Base-by-base conservation (phyloP, 2,888 invertebrate species). In the Caenorhabditis angaria region DNA sequence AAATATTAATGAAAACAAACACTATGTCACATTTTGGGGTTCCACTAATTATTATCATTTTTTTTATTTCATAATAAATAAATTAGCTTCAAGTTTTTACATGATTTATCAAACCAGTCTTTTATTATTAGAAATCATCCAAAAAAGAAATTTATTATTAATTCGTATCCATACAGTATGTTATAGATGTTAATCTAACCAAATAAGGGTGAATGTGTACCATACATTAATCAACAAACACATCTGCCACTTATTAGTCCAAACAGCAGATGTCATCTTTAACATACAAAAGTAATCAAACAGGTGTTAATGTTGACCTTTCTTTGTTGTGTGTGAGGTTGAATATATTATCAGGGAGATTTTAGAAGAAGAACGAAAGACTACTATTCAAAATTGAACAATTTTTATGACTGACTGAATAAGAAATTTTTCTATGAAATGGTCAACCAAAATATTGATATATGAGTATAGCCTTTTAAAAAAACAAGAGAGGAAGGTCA, bases 301-400 rank as follows among this genome's bases (percentile, higher is more conserved):
- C 41, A 41, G 41, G 41, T 41, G 41, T 41, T 41, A 41, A 12
- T 41, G 41, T 41, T 41, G 41, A 41, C 41, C 41, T 41, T 41
- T 18, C 18, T 14, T 18, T 12, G 41, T 14, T 41, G 41, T 3
- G 8, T 41, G 41, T 12, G 32, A 41, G 3, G 18, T 41, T 14
- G 14, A 41, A 41, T 18, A 41, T 12, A 14, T 41, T 10, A 41
- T 41, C 18, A 41, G 14, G 10, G 14, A 18, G 41, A 14, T 41
- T 3, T 32, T 8, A 8, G 32, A 32, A 8, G 32, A 32, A 12
- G 32, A 12, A 32, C 32, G 12, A 8, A 32, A 32, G 32, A 32
- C 5, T 12, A 32, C 6, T 32, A 32, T 32, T n/a, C n/a, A n/a
- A n/a, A n/a, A n/a, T n/a, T n/a, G n/a, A n/a, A n/a, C 32, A 32